phyloP scores from a whole-genome alignment of 1,140 invertebrate species.

The Penaeus chinensis region DNA sequence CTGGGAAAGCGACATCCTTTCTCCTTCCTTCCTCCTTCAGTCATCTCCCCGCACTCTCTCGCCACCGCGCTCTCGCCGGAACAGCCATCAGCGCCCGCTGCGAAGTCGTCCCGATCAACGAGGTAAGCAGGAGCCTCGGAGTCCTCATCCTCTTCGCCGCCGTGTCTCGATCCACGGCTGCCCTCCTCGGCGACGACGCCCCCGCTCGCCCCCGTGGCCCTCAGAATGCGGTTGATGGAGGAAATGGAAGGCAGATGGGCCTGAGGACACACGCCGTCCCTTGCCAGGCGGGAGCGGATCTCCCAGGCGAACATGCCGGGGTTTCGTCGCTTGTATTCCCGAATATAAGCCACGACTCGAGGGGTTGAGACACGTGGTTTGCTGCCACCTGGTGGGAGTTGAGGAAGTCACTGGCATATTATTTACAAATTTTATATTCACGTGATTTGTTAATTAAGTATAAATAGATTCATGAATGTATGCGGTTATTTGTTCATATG shows the following conservation, averaged over 20 bases:
- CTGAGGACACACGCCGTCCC: constrained; percentile 83
- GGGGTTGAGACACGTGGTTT: constrained; percentile 82
- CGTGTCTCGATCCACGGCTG: neutral
- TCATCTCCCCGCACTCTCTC: too few species aligned
- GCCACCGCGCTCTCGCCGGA: too few species aligned
- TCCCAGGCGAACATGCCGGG: constrained; percentile 96
- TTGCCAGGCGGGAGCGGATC: constrained; percentile 86
- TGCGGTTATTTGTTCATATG: neutral
- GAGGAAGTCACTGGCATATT: too few species aligned
- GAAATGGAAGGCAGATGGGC: constrained; percentile 86
- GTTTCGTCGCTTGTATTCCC: constrained; percentile 90
- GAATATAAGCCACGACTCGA: constrained; percentile 90
- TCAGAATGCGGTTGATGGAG: constrained; percentile 91
- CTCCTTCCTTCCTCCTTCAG: too few species aligned
- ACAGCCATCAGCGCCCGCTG: too few species aligned
- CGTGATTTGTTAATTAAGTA: too few species aligned
- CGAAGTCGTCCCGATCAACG: too few species aligned
- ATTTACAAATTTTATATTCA: too few species aligned
- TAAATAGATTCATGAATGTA: too few species aligned
- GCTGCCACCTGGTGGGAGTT: constrained; percentile 67
- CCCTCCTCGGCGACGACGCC: neutral
- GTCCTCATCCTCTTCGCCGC: too few species aligned
- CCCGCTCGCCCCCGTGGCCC: constrained; percentile 11
- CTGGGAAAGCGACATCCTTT: too few species aligned
- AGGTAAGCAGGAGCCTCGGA: too few species aligned